phyloP scores from a whole-genome alignment of 2,113 vertebrate genomes.

The Telmatochromis bifrenatus region DNA sequence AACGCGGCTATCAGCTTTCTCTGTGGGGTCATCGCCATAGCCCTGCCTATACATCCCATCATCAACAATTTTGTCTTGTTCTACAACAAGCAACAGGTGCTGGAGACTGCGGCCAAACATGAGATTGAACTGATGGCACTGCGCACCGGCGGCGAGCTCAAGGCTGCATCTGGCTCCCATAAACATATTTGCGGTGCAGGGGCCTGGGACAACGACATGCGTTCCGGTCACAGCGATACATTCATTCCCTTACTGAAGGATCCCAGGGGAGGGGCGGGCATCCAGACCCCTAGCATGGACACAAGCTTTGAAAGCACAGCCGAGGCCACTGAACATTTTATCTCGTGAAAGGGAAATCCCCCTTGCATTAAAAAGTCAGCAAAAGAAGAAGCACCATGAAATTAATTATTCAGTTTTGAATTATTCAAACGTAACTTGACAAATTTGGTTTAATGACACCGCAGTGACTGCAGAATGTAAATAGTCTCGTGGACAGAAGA shows the following conservation, averaged over 20 bases:
- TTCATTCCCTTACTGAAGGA: constrained; percentile 80
- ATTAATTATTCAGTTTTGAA: neutral
- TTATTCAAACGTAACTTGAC: neutral
- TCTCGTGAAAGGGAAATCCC: constrained; percentile 2
- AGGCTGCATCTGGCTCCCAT: neutral
- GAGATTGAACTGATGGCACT: constrained; percentile 93
- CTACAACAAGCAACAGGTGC: constrained; percentile 94
- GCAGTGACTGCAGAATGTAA: constrained; percentile 3
- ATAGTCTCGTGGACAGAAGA: neutral
- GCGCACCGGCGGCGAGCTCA: constrained; percentile 62
- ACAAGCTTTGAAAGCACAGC: constrained; percentile 51
- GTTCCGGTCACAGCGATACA: constrained; percentile 79
- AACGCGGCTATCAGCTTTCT: constrained; percentile 97
- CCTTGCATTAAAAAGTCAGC: neutral
- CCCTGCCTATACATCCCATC: constrained; percentile 95
- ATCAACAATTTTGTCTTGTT: constrained; percentile 98
- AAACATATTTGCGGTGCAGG: constrained; percentile 25
- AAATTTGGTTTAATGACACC: neutral
- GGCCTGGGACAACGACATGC: constrained; percentile 64
- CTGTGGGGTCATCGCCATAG: constrained; percentile 94
- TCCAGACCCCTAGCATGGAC: constrained; percentile 44
- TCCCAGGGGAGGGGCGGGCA: constrained; percentile 74
- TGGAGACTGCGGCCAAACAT: constrained; percentile 92
- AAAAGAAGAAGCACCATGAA: neutral
- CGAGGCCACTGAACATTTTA: constrained; percentile 27